phyloP scores from a whole-genome alignment of 2,888 invertebrate species.

The Bombylius major region DNA sequence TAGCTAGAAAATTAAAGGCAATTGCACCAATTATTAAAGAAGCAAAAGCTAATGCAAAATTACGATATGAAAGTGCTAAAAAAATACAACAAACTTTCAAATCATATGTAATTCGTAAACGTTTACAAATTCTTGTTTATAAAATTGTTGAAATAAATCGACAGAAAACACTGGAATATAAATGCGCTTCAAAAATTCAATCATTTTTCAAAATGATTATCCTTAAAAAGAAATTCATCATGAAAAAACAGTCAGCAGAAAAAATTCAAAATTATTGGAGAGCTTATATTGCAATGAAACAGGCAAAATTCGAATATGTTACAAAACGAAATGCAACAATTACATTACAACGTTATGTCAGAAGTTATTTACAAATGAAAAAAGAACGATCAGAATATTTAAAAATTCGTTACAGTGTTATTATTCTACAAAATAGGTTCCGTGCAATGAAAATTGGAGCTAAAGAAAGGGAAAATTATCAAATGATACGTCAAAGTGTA shows the following conservation, averaged over 20 bases:
- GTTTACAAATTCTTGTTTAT: slow-evolving; percentile 29
- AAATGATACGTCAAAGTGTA: slow-evolving; percentile 21
- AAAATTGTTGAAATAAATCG: slow-evolving; percentile 13
- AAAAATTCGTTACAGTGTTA: slow-evolving; percentile 11
- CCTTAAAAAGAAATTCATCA: slow-evolving; percentile 21
- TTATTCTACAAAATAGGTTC: slow-evolving; percentile 20
- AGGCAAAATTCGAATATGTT: slow-evolving; percentile 21
- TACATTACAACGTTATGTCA: slow-evolving; percentile 21
- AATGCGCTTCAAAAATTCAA: slow-evolving; percentile 25
- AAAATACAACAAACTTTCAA: slow-evolving; percentile 17
- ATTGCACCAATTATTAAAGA: slow-evolving; percentile 19
- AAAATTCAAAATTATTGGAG: slow-evolving; percentile 37
- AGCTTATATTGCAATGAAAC: slow-evolving; percentile 15
- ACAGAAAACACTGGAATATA: slow-evolving; percentile 13
- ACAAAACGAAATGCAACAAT: slow-evolving; percentile 13
- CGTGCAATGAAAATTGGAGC: slow-evolving; percentile 21
- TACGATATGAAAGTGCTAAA: slow-evolving; percentile 19
- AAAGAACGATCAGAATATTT: slow-evolving; percentile 16
- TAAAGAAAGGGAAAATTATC: slow-evolving; percentile 15
- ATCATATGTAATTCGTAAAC: slow-evolving; percentile 30
- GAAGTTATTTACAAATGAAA: slow-evolving; percentile 21
- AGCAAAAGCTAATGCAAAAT: slow-evolving; percentile 15
- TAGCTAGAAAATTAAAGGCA: slow-evolving; percentile 23
- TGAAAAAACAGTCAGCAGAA: slow-evolving; percentile 21
- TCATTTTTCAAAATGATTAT: slow-evolving; percentile 28